These are phyloP conservation scores for Hippoglossus stenolepis DNA, from an alignment of 2,113 vertebrate genomes.

Conservation along the genomic window DNA sequence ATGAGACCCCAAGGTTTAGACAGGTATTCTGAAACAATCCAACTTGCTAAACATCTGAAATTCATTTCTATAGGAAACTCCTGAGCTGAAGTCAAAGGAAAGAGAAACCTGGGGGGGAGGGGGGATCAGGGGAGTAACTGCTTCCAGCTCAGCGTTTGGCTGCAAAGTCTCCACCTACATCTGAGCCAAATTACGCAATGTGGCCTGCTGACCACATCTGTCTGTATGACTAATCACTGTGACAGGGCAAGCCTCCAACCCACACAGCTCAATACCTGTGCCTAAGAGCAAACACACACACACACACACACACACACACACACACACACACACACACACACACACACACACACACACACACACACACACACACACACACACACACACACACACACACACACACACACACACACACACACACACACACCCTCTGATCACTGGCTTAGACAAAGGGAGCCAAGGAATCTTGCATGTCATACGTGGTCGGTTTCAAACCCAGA, in stretches of 20 bases:
- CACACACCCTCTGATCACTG: slow-evolving; percentile 15
- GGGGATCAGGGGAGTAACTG: slow-evolving; percentile 16
- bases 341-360: slow-evolving; percentile 7
- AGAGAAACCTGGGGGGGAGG: slow-evolving; percentile 36
- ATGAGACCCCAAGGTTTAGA: slow-evolving; percentile 12
- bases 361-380: neutral
- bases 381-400: slow-evolving; percentile 5
- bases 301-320: neutral
- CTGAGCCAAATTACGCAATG: slow-evolving; percentile 70
- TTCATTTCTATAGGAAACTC: slow-evolving; percentile 25
- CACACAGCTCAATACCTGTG: slow-evolving; percentile 33
- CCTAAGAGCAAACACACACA: neutral
- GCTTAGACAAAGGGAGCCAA: neutral
- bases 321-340: slow-evolving; percentile 2
- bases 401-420: neutral
- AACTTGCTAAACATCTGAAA: slow-evolving; percentile 1
- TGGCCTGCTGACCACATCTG: slow-evolving; percentile 58
- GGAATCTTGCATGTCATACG: neutral
- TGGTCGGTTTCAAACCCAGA: neutral
- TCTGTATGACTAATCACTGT: slow-evolving; percentile 64
- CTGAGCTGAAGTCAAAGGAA: slow-evolving; percentile 33
- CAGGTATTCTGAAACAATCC: slow-evolving; percentile 9
- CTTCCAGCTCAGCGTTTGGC: slow-evolving; percentile 47
- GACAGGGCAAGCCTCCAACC: slow-evolving; percentile 49
- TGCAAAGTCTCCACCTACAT: slow-evolving; percentile 57